Evolutionary conservation across 1,140 invertebrate species (phyloP), one percentile per base, ranked within the genome.

Genomic region (Calosoma granatense): DNA sequence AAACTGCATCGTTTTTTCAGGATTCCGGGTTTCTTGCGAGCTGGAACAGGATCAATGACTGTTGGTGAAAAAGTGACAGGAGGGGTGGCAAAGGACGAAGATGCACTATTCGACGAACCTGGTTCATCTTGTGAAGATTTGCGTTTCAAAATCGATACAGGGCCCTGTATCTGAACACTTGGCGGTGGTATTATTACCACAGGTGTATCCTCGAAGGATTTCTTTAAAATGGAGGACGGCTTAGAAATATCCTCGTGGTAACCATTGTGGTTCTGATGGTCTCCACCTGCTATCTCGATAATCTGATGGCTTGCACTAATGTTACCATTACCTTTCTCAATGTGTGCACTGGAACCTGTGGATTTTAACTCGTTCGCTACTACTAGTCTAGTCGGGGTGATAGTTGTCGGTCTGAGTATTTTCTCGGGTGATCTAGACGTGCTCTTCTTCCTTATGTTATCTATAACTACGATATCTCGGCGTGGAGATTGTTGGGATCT

Each of bases 141-240:
- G 62, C 85, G 78, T 72, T 89, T 90, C n/a, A 89, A 70, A 62
- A 89, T 90, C 26, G 87, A 89, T 53, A 88, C 81, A 20, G 81
- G 77, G 36, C 60, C 58, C 74, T 67, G 78, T 73, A 70, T 77
- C 68, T 56, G 65, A 61, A 39, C 70, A 59, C 55, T 54, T 43
- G 66, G 53, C 61, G 60, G 55, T 65, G 61, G 56, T 56, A 65
- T 56, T 54, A 22, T 55, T 55, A 20, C 57, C 3, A 55, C 59
- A 30, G 61, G 56, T 39, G 63, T 56, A 22, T 78, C 75, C 47
- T 79, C 75, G 47, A 58, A 51, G 17, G 60, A 56, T 59, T 63
- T 67, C 52, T 67, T 68, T 20, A 69, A 61, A 51, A 69, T 69
- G 2, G 67, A 70, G n/a, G 63, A 64, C 11, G 62, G 61, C n/a